Evolutionary conservation across 2,797 vertebrate genomes (phyloP).

Genomic region (Loris lydekkerianus): DNA sequence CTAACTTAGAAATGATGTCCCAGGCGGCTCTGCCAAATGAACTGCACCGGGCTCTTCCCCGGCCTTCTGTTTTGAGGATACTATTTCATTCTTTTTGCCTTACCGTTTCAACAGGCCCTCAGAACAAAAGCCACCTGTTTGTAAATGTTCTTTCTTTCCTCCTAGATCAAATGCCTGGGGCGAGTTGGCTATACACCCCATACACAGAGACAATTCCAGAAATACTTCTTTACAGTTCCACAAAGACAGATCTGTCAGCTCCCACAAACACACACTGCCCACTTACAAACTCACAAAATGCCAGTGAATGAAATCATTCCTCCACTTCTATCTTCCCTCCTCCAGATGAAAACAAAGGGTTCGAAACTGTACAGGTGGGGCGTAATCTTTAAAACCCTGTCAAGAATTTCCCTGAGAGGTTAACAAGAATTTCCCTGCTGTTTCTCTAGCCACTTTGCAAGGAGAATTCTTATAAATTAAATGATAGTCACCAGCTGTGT

Average conservation of each 20-base stretch:
- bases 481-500: not conserved
- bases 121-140: not conserved
- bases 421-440: too few relatives aligned
- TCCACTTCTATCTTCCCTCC: fast-evolving
- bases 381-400: not conserved
- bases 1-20: not conserved
- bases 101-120: not conserved
- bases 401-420: not conserved
- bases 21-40: too few relatives aligned
- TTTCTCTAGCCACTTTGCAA: not conserved
- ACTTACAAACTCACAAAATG: fast-evolving
- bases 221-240: not conserved
- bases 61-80: not conserved
- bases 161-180: too few relatives aligned
- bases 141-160: not conserved
- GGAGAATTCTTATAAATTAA: not conserved
- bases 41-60: not conserved
- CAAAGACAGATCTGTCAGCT: too few relatives aligned
- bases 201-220: not conserved
- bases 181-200: fast-evolving
- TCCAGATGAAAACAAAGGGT: not conserved
- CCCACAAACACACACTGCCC: too few relatives aligned
- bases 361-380: fast-evolving
- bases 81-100: not conserved
- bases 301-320: fast-evolving